A percentile compares a stretch with the other conserved stretches of the same genome.
These are phyloP conservation scores for Machimus atricapillus DNA, from an alignment of 2,888 invertebrate species.

Conservation along the genomic window DNA sequence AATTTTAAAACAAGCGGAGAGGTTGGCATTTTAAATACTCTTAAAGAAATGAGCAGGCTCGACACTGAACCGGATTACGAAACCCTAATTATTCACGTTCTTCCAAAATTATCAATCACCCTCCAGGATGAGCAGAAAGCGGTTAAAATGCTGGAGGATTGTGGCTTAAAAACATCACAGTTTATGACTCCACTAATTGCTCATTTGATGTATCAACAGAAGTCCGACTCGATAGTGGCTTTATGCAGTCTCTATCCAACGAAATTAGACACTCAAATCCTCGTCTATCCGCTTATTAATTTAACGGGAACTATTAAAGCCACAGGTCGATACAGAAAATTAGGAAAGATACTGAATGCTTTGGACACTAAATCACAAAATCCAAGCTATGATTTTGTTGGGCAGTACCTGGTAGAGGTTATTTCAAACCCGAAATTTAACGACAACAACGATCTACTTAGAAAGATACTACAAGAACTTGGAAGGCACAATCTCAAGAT, in stretches of 20 bases:
- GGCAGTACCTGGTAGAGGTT: constrained; percentile 65
- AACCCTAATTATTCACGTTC: constrained; percentile 66
- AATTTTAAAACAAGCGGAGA: constrained; percentile 66
- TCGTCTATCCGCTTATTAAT: constrained; percentile 64
- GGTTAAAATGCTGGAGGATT: constrained; percentile 53
- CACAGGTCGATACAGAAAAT: constrained; percentile 63
- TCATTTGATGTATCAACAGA: constrained; percentile 55
- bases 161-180: constrained; percentile 54
- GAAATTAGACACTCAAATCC: constrained; percentile 64
- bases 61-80: constrained; percentile 67
- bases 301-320: constrained; percentile 61
- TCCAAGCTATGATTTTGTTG: constrained; percentile 66
- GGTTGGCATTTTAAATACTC: constrained; percentile 63
- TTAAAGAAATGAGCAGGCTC: constrained; percentile 66
- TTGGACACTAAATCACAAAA: constrained; percentile 62
- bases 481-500: constrained; percentile 58
- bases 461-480: constrained; percentile 62
- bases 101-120: constrained; percentile 63
- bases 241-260: constrained; percentile 59
- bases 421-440: constrained; percentile 62
- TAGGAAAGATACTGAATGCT: constrained; percentile 64
- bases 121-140: constrained; percentile 53
- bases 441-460: constrained; percentile 61
- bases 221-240: constrained; percentile 51
- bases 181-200: constrained; percentile 53